Evolutionary conservation across 2,797 vertebrate genomes (phyloP).

Genomic region (Girardinus metallicus): DNA sequence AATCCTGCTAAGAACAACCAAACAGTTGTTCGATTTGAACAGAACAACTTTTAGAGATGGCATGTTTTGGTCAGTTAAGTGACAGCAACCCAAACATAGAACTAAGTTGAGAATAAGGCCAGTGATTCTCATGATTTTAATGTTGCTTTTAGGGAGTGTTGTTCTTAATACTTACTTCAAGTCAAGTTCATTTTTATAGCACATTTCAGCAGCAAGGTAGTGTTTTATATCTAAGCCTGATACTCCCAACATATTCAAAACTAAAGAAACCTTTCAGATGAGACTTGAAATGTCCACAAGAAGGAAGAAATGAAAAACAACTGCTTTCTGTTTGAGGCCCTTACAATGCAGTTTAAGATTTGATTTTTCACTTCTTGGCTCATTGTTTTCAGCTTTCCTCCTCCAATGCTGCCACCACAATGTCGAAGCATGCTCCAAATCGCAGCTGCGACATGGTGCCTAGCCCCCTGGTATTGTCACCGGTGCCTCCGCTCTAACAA

Average conservation of each 20-base stretch:
- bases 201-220: too few species aligned
- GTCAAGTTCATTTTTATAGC: too few species aligned
- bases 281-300: background rate
- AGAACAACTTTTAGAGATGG: background rate
- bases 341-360: background rate
- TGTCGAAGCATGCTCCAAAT: conserved; percentile 33
- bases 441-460: conserved; percentile 53
- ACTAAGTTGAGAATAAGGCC: background rate
- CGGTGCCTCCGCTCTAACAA: conserved; percentile 63
- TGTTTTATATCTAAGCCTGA: background rate
- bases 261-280: background rate
- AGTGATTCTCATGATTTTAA: background rate
- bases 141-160: background rate
- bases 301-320: background rate
- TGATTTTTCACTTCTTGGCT: conserved; percentile 24
- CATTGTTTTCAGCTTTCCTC: conserved; percentile 15
- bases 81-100: background rate
- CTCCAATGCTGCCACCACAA: conserved; percentile 23
- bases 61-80: background rate
- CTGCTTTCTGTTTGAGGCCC: background rate
- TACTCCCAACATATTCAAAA: background rate
- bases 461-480: conserved; percentile 54
- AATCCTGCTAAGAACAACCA: too few species aligned
- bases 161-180: background rate
- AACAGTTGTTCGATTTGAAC: background rate